Percentiles rank a stretch among this genome's conserved stretches.
These are phyloP conservation scores for Galerucella pusilla DNA, from an alignment of 2,888 invertebrate species.

Conservation along the genomic window DNA sequence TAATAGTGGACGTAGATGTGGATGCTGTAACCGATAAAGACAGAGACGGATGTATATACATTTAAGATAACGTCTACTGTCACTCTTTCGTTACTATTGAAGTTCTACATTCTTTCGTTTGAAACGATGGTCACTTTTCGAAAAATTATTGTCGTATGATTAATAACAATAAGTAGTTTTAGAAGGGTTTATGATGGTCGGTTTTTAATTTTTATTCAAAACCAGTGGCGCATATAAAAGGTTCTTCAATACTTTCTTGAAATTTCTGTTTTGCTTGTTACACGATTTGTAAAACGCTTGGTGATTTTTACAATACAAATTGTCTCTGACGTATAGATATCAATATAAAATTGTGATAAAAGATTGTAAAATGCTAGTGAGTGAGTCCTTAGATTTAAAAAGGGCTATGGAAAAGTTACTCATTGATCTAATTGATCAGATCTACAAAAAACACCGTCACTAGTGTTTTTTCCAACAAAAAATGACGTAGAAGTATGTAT, in stretches of 20 bases:
- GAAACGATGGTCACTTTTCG: conserved; percentile 9
- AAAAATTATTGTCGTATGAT: conserved; percentile 7
- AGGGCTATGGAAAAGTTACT: too few relatives aligned
- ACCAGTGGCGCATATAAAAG: conserved; percentile 1
- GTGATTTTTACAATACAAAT: too few relatives aligned
- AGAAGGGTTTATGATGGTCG: neutral
- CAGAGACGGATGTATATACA: conserved; percentile 19
- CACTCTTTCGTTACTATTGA: conserved; percentile 1
- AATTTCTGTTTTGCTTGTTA: neutral
- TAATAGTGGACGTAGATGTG: conserved; percentile 19
- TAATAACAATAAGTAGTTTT: conserved; percentile 8
- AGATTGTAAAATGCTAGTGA: too few relatives aligned
- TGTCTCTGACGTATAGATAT: too few relatives aligned
- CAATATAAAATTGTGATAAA: too few relatives aligned
- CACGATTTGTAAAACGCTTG: too few relatives aligned
- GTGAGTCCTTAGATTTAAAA: too few relatives aligned
- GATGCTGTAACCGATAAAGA: conserved; percentile 38
- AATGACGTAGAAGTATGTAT: too few relatives aligned
- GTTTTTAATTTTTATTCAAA: conserved; percentile 6
- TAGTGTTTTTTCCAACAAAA: too few relatives aligned
- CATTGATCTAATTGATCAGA: too few relatives aligned
- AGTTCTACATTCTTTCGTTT: neutral
- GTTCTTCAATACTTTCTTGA: neutral
- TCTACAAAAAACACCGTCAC: too few relatives aligned
- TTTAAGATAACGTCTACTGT: conserved; percentile 13